Percentiles rank a stretch among this genome's conserved stretches.
Evolutionary conservation across 2,113 vertebrate species (phyloP).

Genomic region (Nannospalax galili): DNA sequence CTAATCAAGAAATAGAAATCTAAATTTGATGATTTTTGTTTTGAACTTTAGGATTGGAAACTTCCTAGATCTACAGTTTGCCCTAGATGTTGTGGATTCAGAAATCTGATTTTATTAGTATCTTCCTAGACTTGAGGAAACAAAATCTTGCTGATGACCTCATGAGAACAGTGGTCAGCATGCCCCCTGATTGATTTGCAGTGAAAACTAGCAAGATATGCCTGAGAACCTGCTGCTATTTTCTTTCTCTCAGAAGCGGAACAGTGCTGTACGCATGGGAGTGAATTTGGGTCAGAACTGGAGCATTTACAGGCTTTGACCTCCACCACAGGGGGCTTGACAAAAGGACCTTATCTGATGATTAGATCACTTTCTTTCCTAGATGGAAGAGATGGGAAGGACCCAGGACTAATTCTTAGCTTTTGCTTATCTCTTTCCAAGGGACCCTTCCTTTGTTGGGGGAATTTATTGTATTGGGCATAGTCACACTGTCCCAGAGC

Average conservation of each 20-base stretch:
- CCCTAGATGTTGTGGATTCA: not conserved
- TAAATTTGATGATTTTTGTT: not conserved
- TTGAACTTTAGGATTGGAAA: not conserved
- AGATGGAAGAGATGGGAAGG: not conserved
- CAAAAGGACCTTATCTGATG: not conserved
- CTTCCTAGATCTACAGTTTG: not conserved
- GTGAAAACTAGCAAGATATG: not conserved
- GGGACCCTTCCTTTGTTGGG: not conserved
- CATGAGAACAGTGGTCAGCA: not conserved
- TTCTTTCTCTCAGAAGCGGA: not conserved
- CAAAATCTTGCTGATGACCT: not conserved
- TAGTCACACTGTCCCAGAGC: not conserved
- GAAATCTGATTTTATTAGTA: not conserved
- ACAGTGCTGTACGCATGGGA: not conserved
- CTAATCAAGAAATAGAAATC: not conserved
- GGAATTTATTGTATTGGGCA: not conserved
- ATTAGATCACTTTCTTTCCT: constrained; percentile 10
- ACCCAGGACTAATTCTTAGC: not conserved
- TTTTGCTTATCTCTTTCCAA: not conserved
- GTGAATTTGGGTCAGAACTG: not conserved
- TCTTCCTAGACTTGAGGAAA: not conserved
- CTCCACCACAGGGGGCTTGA: not conserved
- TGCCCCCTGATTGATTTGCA: not conserved
- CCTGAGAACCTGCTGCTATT: not conserved
- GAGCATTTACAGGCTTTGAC: not conserved